Evolutionary conservation across 1,140 invertebrate species (phyloP).

Genomic region (Trialeurodes vaporariorum): DNA sequence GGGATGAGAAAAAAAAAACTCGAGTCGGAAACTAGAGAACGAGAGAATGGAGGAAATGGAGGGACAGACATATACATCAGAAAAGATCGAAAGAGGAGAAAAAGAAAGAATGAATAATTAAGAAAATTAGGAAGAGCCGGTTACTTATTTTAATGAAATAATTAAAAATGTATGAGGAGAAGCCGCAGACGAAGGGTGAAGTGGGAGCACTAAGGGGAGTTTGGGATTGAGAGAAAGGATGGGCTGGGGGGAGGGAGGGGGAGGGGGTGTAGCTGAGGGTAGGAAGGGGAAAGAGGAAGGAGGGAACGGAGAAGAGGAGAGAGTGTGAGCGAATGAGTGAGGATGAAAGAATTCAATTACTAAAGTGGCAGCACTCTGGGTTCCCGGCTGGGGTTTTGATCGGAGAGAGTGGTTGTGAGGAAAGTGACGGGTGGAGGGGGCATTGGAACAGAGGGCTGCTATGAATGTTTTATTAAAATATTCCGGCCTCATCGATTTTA

Average conservation of each 20-base stretch:
- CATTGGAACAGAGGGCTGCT: neutral
- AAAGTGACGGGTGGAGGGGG: neutral
- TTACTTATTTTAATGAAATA: conserved; percentile 1
- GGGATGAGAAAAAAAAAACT: too few relatives aligned
- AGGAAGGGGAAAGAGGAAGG: too few relatives aligned
- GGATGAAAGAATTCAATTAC: neutral
- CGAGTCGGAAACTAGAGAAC: too few relatives aligned
- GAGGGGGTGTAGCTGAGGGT: too few relatives aligned
- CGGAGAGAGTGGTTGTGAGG: neutral
- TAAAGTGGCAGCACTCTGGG: neutral
- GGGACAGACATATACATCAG: too few relatives aligned
- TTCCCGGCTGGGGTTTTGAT: neutral
- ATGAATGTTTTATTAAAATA: neutral
- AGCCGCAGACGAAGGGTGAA: neutral
- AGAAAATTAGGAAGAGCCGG: neutral
- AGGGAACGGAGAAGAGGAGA: neutral
- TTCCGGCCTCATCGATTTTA: neutral
- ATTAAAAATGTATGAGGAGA: neutral
- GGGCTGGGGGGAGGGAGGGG: too few relatives aligned
- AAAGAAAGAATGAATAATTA: neutral
- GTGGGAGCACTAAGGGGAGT: neutral
- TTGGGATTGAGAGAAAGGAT: too few relatives aligned
- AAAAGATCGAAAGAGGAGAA: neutral
- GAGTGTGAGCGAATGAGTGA: neutral
- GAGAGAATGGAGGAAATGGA: too few relatives aligned